Base-by-base conservation (phyloP, 1,140 invertebrate species). In the Trachymyrmex septentrionalis region DNA sequence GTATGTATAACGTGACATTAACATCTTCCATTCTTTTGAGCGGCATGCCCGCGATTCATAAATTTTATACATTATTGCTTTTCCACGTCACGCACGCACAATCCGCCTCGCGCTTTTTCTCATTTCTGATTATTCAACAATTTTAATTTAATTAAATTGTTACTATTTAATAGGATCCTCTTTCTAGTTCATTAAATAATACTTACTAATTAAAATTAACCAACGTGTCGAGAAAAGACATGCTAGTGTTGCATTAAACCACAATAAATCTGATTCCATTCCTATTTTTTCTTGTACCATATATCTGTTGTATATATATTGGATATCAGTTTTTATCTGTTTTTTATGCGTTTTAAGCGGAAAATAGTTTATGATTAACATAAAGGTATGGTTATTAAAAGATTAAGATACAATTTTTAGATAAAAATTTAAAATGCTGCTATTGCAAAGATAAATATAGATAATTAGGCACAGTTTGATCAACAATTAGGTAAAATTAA, bases 31-130 rank as follows among this genome's bases (percentile, higher is more conserved):
- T 92, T 87, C 75, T 78, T 86, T 85, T 91, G 91, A 91, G 88
- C 92, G 91, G 90, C 89, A 86, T 93, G 93, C 91, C 91, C 91
- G 90, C 88, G 91, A 92, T 94, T 93, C 94, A 89, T 94, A 94
- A 94, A 95, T 92, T 95, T 94, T 92, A 92, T 94, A 95, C 94
- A 95, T 95, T 95, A 95, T 95, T 95, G 95, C 94, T 95, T 95
- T 94, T 93, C 92, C 91, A 91, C 91, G 91, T 93, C 91, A 92
- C 91, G 92, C 85, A 92, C 81, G 57, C 86, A 77, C 89, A 82
- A 90, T 86, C 80, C 34, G 59, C 63, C 81, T 72, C 86, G 78
- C 81, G 88, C 75, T 86, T 86, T 59, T 59, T 27, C 67, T 57
- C 86, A 14, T 16, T 24, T 34, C 27, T n/a, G 10, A 63, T 84